Conservation (phyloP, 2,797 vertebrate species). For the Sebastes trivittatus region DNA sequence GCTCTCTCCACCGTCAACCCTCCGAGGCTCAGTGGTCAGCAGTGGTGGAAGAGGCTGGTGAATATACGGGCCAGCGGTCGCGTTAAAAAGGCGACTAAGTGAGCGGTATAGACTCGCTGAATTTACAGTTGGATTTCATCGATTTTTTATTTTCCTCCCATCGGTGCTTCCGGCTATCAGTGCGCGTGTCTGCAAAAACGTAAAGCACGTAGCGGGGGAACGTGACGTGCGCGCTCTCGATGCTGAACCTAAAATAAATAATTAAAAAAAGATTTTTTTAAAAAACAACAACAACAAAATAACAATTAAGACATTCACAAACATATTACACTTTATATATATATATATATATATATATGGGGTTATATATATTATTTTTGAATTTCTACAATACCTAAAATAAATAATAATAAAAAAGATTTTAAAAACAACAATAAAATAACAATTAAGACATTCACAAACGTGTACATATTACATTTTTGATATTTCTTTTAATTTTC, state of each 20-base stretch:
- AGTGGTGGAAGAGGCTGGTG: constrained; percentile 6
- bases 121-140: constrained; percentile 66
- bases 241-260: neutral
- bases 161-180: constrained; percentile 85
- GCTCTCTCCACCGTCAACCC: constrained; percentile 24
- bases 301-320: neutral
- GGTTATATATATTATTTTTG: too few species aligned
- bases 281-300: neutral
- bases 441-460: neutral
- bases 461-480: neutral
- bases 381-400: neutral
- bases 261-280: neutral
- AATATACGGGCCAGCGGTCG: constrained; percentile 28
- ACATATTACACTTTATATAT: too few species aligned
- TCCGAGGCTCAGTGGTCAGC: constrained; percentile 13
- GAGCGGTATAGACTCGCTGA: constrained; percentile 56
- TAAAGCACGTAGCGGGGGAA: constrained; percentile 58
- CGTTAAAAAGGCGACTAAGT: constrained; percentile 31
- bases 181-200: constrained; percentile 78
- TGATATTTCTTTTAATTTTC: neutral
- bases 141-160: constrained; percentile 81
- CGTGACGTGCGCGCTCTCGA: constrained; percentile 75
- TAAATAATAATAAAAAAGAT: neutral
- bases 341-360: too few species aligned
- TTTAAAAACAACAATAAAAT: neutral